Percentiles rank a stretch among this genome's conserved stretches.
Evolutionary conservation across 2,113 vertebrate genomes (phyloP).

Genomic region (Quiscalus mexicanus): DNA sequence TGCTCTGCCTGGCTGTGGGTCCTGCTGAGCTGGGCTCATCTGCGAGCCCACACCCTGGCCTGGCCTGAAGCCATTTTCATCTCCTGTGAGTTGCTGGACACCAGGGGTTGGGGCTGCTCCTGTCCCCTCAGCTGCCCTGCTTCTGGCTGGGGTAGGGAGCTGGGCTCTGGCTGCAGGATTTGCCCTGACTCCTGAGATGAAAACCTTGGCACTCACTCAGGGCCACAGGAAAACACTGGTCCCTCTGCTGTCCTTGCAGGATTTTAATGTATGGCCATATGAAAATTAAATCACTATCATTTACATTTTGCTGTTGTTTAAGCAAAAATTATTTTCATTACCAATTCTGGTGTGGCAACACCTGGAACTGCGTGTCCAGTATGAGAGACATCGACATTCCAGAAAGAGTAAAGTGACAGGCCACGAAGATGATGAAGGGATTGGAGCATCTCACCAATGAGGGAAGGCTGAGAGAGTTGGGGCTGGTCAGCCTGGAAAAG

Average conservation of each 20-base stretch:
- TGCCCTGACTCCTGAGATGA: fast-evolving
- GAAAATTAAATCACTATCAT: background rate
- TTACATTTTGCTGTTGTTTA: background rate
- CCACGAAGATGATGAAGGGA: background rate
- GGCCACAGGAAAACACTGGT: fast-evolving
- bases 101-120: fast-evolving
- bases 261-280: background rate
- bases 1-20: background rate
- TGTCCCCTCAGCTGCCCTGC: fast-evolving
- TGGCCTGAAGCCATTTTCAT: background rate
- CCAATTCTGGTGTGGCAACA: background rate
- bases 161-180: background rate
- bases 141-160: background rate
- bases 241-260: background rate
- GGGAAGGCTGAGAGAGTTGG: background rate
- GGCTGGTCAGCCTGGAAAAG: background rate
- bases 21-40: background rate
- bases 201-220: background rate
- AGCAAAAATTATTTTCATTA: background rate
- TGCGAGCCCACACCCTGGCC: fast-evolving
- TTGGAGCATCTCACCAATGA: background rate
- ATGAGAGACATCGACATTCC: background rate
- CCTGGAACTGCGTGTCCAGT: background rate
- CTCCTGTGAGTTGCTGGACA: fast-evolving
- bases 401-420: background rate